Percentiles rank a stretch among this genome's conserved stretches.
phyloP scores from a whole-genome alignment of 2,888 invertebrate species.

The Digitonthophagus gazella region DNA sequence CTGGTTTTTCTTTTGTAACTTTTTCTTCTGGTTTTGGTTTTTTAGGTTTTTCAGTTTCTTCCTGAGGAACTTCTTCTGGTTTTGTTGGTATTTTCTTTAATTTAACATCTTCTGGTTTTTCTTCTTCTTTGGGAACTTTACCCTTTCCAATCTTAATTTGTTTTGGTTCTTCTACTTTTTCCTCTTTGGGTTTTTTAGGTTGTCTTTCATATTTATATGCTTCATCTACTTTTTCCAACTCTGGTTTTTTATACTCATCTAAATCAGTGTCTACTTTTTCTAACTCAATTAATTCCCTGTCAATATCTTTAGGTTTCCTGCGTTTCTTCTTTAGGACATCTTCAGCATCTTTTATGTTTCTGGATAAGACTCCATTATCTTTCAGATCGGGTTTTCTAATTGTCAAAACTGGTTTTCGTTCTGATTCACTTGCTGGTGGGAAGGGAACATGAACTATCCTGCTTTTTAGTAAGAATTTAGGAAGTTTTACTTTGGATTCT shows the following conservation, averaged over 20 bases:
- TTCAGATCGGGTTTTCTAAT: conserved; percentile 45
- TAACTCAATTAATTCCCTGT: conserved; percentile 46
- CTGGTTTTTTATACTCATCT: conserved; percentile 48
- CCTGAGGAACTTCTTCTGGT: conserved; percentile 28
- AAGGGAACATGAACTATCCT: conserved; percentile 60
- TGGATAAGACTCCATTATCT: conserved; percentile 51
- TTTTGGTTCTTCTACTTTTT: conserved; percentile 37
- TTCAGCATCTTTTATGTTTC: conserved; percentile 53
- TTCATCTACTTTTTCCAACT: conserved; percentile 47
- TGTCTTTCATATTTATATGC: conserved; percentile 38
- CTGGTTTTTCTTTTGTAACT: conserved; percentile 28
- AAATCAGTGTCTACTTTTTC: conserved; percentile 51
- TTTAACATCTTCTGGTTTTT: conserved; percentile 40
- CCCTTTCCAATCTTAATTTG: conserved; percentile 44
- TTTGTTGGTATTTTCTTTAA: conserved; percentile 47
- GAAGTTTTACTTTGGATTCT: conserved; percentile 50
- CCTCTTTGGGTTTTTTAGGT: conserved; percentile 33
- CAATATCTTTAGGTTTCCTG: conserved; percentile 46
- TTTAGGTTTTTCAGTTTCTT: conserved; percentile 21
- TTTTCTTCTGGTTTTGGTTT: conserved; percentile 28
- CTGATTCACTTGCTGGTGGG: conserved; percentile 44
- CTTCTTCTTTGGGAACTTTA: conserved; percentile 43
- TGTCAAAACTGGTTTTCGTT: conserved; percentile 44
- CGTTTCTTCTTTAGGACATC: conserved; percentile 44
- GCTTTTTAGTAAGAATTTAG: conserved; percentile 69